Conservation (phyloP, 2,888 invertebrate genomes). For the Nasonia oneida region DNA sequence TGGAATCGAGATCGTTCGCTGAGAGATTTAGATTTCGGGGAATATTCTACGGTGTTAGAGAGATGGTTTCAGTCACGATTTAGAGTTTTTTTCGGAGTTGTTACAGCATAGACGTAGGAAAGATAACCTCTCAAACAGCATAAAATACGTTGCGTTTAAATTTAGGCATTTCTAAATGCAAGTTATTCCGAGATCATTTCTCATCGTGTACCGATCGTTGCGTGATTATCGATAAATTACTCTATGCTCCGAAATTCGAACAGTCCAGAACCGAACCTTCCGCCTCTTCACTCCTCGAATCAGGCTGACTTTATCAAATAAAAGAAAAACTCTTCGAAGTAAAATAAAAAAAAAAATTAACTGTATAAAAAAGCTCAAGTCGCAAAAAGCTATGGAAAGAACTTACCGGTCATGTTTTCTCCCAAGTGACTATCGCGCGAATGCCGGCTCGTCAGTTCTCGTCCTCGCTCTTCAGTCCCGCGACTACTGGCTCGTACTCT, state of each 20-base stretch:
- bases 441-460: slow-evolving; percentile 62
- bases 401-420: slow-evolving; percentile 71
- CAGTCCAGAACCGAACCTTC: not conserved
- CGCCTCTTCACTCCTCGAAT: no score
- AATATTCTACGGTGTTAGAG: not conserved
- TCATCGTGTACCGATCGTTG: not conserved
- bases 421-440: slow-evolving; percentile 64
- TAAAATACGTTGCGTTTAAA: not conserved
- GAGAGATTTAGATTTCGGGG: not conserved
- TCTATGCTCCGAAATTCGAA: not conserved
- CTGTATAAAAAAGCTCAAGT: not conserved
- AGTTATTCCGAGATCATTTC: not conserved
- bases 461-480: slow-evolving; percentile 37
- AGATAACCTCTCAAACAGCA: not conserved
- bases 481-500: not conserved
- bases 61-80: not conserved
- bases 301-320: not conserved
- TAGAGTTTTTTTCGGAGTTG: not conserved
- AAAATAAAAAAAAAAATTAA: not conserved
- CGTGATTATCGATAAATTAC: not conserved
- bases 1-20: not conserved
- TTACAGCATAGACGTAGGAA: not conserved
- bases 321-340: not conserved
- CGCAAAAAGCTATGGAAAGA: not conserved
- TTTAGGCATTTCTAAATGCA: not conserved